Evolutionary conservation across 2,113 vertebrate genomes (phyloP), one percentile per base, ranked within the genome.

Genomic region (Rostratula benghalensis): DNA sequence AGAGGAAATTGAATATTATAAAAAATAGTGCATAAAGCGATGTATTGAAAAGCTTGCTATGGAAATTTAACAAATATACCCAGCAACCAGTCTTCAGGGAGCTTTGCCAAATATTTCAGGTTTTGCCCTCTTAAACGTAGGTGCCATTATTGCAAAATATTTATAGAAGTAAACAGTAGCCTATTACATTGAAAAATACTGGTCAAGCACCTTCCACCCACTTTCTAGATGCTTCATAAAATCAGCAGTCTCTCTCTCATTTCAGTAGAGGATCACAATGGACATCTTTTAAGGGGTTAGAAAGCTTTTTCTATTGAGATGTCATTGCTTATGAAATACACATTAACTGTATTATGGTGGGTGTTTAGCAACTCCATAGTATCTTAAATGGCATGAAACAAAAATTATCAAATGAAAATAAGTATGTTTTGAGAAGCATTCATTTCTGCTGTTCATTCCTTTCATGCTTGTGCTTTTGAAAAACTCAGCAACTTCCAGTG

Each of bases 401-500:
- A 31, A 89, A 86, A 31, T 75, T 92, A 83, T 48, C 31, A 82
- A 70, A 53, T 61, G 28, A 83, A 93, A 87, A 67, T 68, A 78
- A 69, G 30, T 59, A 31, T 46, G 31, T 57, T 95, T 87, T 95
- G 17, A 13, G 14, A 81, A 86, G 53, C 30, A 77, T 35, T 83
- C 11, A 88, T 86, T 96, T 89, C 60, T 92, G 56, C 37, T 89
- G 13, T 87, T 95, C 41, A 16, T 43, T 91, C 35, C 74, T 91
- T 95, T 81, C 64, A 57, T 64, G 50, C 74, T 82, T 22, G 23
- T 67, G 68, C 69, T n/a, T 93, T 73, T 64, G 46, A 92, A 92
- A 94, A 93, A 73, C 50, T 85, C 95, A 92, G 65, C 43, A 87
- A 75, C 61, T 92, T 89, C 11, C 64, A 91, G 60, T 95, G 93